A percentile compares a stretch with the other conserved stretches of the same genome.
Conservation (phyloP, 2,113 vertebrate species). For the Sminthopsis crassicaudata region DNA sequence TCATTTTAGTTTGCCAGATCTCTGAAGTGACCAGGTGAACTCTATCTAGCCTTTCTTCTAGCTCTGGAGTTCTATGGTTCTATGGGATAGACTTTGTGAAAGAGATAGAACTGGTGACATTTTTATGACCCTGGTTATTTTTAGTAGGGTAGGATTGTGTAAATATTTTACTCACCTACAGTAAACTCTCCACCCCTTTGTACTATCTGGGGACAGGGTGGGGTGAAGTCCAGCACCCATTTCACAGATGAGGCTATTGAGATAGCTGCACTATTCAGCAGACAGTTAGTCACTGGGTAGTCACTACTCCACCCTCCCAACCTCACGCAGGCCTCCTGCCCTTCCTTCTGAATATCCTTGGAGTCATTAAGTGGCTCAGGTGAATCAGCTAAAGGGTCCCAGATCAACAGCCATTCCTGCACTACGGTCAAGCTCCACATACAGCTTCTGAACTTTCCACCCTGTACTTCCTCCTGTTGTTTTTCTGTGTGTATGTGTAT, state of each 20-base stretch:
- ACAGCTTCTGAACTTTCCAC: not conserved
- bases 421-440: not conserved
- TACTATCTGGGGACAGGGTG: slow-evolving; percentile 19
- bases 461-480: not conserved
- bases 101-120: not conserved
- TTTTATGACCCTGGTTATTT: slow-evolving; percentile 43
- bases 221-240: slow-evolving; percentile 43
- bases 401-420: not conserved
- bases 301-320: not conserved
- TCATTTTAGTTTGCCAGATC: not conserved
- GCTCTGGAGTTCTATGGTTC: not conserved
- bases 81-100: not conserved
- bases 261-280: slow-evolving; percentile 15
- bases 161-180: slow-evolving; percentile 51
- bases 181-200: slow-evolving; percentile 34
- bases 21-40: slow-evolving; percentile 11
- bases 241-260: slow-evolving; percentile 61
- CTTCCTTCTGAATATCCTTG: slow-evolving; percentile 13
- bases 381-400: slow-evolving; percentile 55
- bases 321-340: slow-evolving; percentile 47
- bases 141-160: not conserved
- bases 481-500: not conserved
- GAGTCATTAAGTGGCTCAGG: slow-evolving; percentile 54
- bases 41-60: not conserved
- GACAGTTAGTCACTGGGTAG: slow-evolving; percentile 43